Evolutionary conservation across 2,113 vertebrate genomes (phyloP).

Genomic region (Platanista minor): DNA sequence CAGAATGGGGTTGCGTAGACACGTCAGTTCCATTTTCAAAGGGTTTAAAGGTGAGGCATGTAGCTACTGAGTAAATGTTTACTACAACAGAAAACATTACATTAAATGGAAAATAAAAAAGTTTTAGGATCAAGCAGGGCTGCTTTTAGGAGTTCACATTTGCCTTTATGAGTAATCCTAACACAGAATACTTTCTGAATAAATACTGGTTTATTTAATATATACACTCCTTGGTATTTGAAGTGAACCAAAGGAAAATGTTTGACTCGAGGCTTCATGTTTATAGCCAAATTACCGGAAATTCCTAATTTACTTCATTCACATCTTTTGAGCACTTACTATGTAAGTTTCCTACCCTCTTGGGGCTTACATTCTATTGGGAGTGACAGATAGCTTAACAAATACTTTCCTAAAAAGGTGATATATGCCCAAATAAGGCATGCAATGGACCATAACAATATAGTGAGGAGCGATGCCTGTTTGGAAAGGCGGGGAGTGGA

Average conservation of each 20-base stretch:
- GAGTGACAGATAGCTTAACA: not conserved
- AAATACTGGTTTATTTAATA: not conserved
- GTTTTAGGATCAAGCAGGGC: not conserved
- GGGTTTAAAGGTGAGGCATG: not conserved
- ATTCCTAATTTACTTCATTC: not conserved
- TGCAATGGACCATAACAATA: fast-evolving
- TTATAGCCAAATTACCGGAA: not conserved
- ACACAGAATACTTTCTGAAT: not conserved
- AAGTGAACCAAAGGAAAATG: not conserved
- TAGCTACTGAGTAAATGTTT: not conserved
- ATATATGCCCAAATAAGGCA: not conserved
- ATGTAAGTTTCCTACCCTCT: not conserved
- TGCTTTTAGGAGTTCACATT: not conserved
- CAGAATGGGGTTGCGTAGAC: not conserved
- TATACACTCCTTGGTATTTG: not conserved
- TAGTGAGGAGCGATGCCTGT: too few relatives aligned
- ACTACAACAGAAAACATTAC: not conserved
- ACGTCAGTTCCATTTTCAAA: not conserved
- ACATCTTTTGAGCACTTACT: not conserved
- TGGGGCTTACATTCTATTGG: not conserved
- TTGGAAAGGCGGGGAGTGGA: not conserved
- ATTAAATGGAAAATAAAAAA: not conserved
- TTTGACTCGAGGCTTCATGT: not conserved
- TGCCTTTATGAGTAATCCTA: not conserved
- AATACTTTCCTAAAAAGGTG: not conserved